These are phyloP conservation scores for Fratercula arctica DNA, from an alignment of 2,797 vertebrate genomes.

Conservation along the genomic window DNA sequence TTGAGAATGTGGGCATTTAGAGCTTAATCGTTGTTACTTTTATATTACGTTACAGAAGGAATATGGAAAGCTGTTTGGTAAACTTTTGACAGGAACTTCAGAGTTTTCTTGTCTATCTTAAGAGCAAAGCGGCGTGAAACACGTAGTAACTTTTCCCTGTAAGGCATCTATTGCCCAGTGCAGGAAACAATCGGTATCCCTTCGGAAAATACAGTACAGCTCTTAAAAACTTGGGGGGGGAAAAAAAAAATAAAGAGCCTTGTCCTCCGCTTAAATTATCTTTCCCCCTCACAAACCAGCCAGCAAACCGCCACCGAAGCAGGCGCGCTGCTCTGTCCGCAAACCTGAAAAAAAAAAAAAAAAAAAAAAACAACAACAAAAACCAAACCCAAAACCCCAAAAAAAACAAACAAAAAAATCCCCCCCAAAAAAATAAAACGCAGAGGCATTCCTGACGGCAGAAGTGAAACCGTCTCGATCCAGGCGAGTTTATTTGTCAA, in stretches of 20 bases:
- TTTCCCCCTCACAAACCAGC: not conserved
- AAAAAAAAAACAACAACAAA: not conserved
- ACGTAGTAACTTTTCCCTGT: not conserved
- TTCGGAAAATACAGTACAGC: not conserved
- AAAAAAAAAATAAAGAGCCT: not conserved
- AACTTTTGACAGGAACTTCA: not conserved
- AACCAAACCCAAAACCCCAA: too few relatives aligned
- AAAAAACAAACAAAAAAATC: not conserved
- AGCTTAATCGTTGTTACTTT: not conserved
- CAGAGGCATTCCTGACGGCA: not conserved
- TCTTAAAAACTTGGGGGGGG: not conserved
- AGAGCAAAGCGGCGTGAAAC: not conserved
- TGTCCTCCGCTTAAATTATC: not conserved
- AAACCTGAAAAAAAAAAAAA: not conserved
- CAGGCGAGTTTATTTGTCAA: slow-evolving; percentile 39
- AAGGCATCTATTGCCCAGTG: not conserved
- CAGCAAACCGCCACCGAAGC: not conserved
- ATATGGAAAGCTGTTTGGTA: not conserved
- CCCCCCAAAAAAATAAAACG: not conserved
- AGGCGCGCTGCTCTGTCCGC: not conserved
- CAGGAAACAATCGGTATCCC: not conserved
- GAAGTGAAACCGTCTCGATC: slow-evolving; percentile 28
- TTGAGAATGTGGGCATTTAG: not conserved
- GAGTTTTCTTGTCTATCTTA: not conserved
- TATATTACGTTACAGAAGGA: not conserved